Base-by-base conservation (phyloP, 2,888 invertebrate species). In the Habrosyne pyritoides region DNA sequence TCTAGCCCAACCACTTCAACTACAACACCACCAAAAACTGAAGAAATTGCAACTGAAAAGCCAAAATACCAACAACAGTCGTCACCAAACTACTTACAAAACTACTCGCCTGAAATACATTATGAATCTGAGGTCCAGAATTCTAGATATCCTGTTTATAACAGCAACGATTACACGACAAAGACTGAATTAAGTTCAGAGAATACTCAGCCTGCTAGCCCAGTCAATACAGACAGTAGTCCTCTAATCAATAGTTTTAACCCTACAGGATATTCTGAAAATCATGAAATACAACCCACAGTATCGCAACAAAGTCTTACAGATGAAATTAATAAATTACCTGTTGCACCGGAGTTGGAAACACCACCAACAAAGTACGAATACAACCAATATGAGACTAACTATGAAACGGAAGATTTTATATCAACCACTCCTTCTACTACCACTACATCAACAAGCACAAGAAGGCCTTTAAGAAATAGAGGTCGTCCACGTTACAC, bases 401-500 rank as follows among this genome's bases (percentile, higher is more conserved):
- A 63, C 57, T 71, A 69, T 60, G 77, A 79, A 63, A 61, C 71
- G 54, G 75, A 79, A 58, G 83, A 86, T 67, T 65, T 55, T 55
- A 67, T 65, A 58, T 59, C 60, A 57, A 67, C 72, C 30, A 71
- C 77, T 18, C 74, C 83, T 12, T 79, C 86, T 42, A 81, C 87
- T 36, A 83, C 87, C 22, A 83, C 90, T 0, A 68, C 87, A 6
- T 84, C 92, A 0, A 83, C 87, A 0, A 87, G 91, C 63, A 81
- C 86, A 59, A 83, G 87, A 60, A 71, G 82, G 36, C 80, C 87
- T 6, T 58, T 84, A 10, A 83, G 90, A 61, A 73, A 62, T 14
- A 81, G 91, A 72, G 87, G 84, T 22, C 86, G 90, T 42, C 89
- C 93, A 14, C 85, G 91, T 53, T 89, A 93, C 64, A 87, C 89